phyloP scores from a whole-genome alignment of 2,797 vertebrate species.

The Phoebastria nigripes region DNA sequence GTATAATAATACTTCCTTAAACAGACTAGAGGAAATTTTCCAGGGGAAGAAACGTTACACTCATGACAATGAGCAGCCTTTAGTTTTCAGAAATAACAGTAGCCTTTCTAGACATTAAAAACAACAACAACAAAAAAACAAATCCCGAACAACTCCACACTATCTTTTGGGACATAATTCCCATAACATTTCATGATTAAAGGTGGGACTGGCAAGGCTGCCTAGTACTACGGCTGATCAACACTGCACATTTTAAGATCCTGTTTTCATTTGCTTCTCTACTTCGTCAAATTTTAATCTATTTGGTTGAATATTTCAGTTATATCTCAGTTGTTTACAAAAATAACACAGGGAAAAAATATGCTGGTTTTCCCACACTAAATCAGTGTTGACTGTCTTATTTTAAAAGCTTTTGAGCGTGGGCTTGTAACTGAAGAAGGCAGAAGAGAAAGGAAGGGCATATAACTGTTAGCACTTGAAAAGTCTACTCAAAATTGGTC shows the following conservation, averaged over 20 bases:
- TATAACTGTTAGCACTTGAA: background rate
- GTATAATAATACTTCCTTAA: background rate
- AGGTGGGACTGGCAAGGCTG: background rate
- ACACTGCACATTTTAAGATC: background rate
- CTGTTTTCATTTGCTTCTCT: background rate
- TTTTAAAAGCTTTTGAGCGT: background rate
- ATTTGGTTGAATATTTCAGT: background rate
- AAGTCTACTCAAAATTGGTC: background rate
- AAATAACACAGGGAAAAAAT: background rate
- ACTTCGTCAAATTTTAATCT: background rate
- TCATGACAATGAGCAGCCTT: background rate
- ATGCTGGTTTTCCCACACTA: background rate
- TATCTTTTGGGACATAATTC: background rate
- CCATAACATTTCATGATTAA: background rate
- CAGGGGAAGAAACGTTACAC: background rate
- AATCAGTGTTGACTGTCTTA: background rate
- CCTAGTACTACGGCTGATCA: background rate
- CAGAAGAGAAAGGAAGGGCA: background rate
- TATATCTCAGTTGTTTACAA: background rate
- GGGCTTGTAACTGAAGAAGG: background rate
- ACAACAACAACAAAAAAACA: background rate
- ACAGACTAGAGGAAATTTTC: background rate
- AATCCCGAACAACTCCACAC: background rate
- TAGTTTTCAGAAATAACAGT: background rate
- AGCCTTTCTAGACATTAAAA: background rate